These are phyloP conservation scores for Zosterops lateralis DNA, from an alignment of 2,113 vertebrate genomes.

Conservation along the genomic window DNA sequence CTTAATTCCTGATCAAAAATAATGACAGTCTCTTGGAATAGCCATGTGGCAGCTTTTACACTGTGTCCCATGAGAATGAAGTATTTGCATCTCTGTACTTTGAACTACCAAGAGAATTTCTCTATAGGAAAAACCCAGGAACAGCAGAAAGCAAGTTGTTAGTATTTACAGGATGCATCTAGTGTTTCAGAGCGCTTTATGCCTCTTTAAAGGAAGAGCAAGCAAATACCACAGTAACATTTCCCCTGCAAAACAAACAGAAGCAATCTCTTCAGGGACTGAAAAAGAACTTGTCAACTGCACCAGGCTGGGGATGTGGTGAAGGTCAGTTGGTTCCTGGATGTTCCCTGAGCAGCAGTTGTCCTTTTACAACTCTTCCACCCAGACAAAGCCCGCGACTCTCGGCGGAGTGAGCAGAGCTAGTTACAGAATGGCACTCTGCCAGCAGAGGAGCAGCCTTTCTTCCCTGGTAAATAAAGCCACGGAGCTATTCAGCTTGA, in stretches of 20 bases:
- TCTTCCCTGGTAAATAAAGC: constrained; percentile 18
- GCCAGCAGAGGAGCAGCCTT: constrained; percentile 27
- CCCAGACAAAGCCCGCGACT: neutral
- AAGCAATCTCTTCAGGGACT: constrained; percentile 22
- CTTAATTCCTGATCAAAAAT: neutral
- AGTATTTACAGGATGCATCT: constrained; percentile 8
- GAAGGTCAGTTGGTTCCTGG: constrained; percentile 46
- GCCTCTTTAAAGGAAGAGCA: constrained; percentile 3
- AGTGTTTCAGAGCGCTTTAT: neutral
- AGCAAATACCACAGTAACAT: constrained; percentile 64
- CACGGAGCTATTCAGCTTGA: constrained; percentile 15
- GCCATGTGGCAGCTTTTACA: neutral
- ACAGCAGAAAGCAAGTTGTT: neutral
- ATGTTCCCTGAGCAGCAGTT: constrained; percentile 46
- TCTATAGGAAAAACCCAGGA: neutral
- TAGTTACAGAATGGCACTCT: neutral
- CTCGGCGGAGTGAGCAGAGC: neutral
- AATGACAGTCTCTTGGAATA: neutral
- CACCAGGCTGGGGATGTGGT: neutral
- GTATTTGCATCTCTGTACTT: neutral
- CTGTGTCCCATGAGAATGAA: neutral
- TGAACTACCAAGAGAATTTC: neutral
- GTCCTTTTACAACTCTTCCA: constrained; percentile 43
- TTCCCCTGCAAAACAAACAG: constrained; percentile 50
- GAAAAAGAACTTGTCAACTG: constrained; percentile 32